These are phyloP conservation scores for Paratrypauchen microcephalus DNA, from an alignment of 2,797 vertebrate species.

Conservation along the genomic window DNA sequence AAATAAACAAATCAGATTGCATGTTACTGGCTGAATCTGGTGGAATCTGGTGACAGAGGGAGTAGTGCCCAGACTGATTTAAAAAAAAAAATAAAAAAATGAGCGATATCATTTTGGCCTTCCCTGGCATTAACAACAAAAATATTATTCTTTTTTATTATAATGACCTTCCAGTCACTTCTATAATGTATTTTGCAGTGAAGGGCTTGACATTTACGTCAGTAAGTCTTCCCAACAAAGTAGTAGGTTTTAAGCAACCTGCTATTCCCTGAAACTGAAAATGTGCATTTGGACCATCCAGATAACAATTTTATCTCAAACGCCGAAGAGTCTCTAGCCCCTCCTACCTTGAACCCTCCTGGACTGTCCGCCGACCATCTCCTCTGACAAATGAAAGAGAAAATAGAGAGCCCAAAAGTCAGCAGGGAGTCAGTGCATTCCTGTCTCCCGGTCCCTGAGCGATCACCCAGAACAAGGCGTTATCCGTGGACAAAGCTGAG, in stretches of 20 bases:
- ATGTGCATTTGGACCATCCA: neutral
- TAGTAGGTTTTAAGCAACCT: neutral
- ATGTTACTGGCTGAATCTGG: too few species aligned
- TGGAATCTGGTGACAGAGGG: too few species aligned
- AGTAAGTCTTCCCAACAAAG: too few species aligned
- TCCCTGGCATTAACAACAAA: too few species aligned
- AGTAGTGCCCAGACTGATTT: too few species aligned
- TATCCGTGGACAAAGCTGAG: constrained; percentile 91
- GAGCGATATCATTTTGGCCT: too few species aligned
- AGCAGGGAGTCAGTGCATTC: constrained; percentile 90
- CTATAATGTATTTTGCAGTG: too few species aligned
- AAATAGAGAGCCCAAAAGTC: constrained; percentile 97
- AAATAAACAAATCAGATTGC: too few species aligned
- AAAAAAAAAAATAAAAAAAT: too few species aligned
- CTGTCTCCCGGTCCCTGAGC: constrained; percentile 85
- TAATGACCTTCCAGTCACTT: too few species aligned
- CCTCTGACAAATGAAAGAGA: constrained; percentile 84
- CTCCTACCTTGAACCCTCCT: constrained; percentile 23
- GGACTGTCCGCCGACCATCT: constrained; percentile 29
- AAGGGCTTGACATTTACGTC: too few species aligned
- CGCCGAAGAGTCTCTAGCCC: constrained; percentile 13
- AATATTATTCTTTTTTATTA: too few species aligned
- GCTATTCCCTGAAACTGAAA: neutral
- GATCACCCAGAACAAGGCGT: constrained; percentile 97
- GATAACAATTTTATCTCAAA: constrained; percentile 3